Percentiles rank a stretch among this genome's conserved stretches.
These are phyloP conservation scores for Microctonus brassicae DNA, from an alignment of 2,888 invertebrate species.

Conservation along the genomic window DNA sequence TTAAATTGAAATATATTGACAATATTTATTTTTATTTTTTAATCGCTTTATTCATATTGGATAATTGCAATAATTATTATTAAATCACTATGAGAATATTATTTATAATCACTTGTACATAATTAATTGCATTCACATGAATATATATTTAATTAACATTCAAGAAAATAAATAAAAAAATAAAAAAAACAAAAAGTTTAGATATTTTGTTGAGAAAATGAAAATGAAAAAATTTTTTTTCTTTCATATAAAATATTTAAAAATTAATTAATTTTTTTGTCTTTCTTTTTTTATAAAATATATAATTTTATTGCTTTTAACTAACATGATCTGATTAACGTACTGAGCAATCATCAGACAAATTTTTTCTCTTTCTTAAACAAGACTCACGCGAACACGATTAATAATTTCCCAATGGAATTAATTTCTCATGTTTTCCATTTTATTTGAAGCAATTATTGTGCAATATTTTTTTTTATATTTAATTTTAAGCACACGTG, in stretches of 20 bases:
- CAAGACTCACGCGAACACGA: neutral
- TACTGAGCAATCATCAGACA: no score
- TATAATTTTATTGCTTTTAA: constrained; percentile 19
- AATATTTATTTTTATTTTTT: neutral
- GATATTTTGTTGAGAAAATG: no score
- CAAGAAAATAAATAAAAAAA: neutral
- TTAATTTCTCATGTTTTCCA: constrained; percentile 21
- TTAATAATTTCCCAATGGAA: constrained; percentile 1
- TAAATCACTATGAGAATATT: no score
- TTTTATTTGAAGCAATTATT: constrained; percentile 10
- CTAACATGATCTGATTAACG: neutral
- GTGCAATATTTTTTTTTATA: constrained; percentile 8
- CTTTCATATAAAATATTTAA: no score
- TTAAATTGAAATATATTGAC: neutral
- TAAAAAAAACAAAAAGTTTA: no score
- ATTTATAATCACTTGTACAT: no score
- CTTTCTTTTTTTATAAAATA: no score
- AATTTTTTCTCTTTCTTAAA: no score
- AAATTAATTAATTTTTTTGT: no score
- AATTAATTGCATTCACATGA: no score
- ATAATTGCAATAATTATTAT: neutral
- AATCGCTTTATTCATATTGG: neutral
- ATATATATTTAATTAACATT: no score
- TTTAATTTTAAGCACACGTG: neutral
- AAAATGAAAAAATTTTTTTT: no score